Conservation (phyloP, 2,113 vertebrate species). For the Microcebus tavaratra region DNA sequence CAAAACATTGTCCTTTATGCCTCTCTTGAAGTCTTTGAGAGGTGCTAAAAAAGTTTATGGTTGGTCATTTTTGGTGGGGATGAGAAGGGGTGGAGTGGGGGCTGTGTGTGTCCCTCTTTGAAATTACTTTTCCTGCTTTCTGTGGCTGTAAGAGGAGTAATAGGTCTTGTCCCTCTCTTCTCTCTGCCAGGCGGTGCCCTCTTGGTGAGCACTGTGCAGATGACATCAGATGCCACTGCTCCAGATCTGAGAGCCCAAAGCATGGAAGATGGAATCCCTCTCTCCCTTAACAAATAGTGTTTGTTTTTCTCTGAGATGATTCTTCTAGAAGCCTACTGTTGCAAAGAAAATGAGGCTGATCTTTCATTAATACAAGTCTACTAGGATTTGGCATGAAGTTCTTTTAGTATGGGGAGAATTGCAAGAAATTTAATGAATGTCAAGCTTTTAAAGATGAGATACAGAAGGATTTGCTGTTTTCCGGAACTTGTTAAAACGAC, state of each 20-base stretch:
- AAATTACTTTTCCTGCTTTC: background rate
- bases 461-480: background rate
- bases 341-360: background rate
- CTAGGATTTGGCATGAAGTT: background rate
- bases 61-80: background rate
- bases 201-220: background rate
- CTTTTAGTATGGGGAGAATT: background rate
- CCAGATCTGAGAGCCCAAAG: background rate
- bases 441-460: background rate
- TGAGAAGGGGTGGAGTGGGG: background rate
- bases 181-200: background rate
- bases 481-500: background rate
- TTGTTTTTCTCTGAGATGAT: slow-evolving; percentile 5
- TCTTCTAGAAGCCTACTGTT: slow-evolving; percentile 35
- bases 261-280: background rate
- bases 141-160: background rate
- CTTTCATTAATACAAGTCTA: background rate
- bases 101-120: background rate
- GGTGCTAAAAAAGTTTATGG: slow-evolving; percentile 45
- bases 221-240: background rate
- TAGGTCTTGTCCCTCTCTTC: background rate
- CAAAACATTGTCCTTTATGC: background rate
- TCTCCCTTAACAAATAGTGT: background rate
- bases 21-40: slow-evolving; percentile 41
- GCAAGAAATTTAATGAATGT: background rate